phyloP scores from a whole-genome alignment of 2,888 invertebrate species.

The Priocnemis perturbator region DNA sequence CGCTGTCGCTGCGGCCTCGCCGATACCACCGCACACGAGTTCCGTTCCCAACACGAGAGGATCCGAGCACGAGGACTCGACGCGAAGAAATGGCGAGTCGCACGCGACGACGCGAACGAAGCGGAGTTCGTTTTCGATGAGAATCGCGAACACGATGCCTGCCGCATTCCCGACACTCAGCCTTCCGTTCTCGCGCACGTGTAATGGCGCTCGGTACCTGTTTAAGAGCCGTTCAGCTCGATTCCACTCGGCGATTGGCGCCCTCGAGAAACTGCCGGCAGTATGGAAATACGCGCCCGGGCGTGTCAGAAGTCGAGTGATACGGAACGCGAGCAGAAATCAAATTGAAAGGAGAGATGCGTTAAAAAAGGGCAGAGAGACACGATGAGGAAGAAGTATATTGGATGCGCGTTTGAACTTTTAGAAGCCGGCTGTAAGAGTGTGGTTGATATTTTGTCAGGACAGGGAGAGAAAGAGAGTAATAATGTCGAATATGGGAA shows the following conservation, averaged over 20 bases:
- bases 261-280: slow-evolving; percentile 6
- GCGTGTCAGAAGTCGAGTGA: background rate
- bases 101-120: background rate
- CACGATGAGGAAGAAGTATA: no score
- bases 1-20: no score
- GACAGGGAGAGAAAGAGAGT: no score
- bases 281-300: background rate
- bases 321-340: background rate
- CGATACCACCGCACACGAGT: no score
- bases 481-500: no score
- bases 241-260: slow-evolving; percentile 20
- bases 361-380: no score
- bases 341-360: slow-evolving; percentile 14
- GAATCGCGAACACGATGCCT: background rate
- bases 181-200: slow-evolving; percentile 14
- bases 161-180: slow-evolving; percentile 16
- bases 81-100: no score
- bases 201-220: slow-evolving; percentile 24
- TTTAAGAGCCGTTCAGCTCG: slow-evolving; percentile 39
- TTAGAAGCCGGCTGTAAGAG: no score
- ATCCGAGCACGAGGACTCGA: background rate
- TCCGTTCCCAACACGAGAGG: slow-evolving; percentile 12
- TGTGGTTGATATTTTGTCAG: no score
- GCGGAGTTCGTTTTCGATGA: background rate
- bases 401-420: no score